Evolutionary conservation across 2,888 invertebrate genomes (phyloP), one percentile per base, ranked within the genome.

Genomic region (Crossocerus cetratus): DNA sequence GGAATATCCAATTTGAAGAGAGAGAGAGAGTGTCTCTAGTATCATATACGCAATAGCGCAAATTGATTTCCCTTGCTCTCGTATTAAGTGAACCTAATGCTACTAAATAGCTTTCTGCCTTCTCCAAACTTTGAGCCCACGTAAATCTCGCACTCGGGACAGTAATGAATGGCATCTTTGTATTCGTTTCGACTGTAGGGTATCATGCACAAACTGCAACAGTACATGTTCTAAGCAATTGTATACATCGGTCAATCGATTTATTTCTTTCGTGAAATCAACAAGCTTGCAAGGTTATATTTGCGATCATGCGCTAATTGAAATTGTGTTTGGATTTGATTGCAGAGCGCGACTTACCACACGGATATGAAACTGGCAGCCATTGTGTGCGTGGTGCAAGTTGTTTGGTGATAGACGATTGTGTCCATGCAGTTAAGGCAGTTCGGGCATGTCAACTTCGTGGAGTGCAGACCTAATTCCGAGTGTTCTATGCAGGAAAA

Each of bases 371-470:
- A 63, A 54, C 44, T 45, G 20, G 53, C 66, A 4, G 80, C 78
- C 22, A 72, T 21, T 5, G 59, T 5, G 11, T 76, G 80, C 2
- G 80, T 80, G 14, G 45, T 1, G 14, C 20, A 11, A n/a, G 60
- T 76, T 56, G 20, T 74, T 42, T 69, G 55, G 60, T 60, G 59
- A 18, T 58, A 61, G 21, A 73, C 72, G 13, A 74, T 20, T 0
- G 76, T 81, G 18, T 45, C 43, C 21, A 78, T 78, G 4, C 61
- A 74, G 49, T 49, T 59, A 21, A 78, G 69, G 68, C 81, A 81
- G 64, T 81, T 81, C 3, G 78, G 78, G n/a, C 80, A 81, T 13
- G 80, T 81, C 44, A 60, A 73, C 44, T 55, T 43, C 21, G 55
- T 49, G 5, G 75, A 55, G 32, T 53, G 8, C 56, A 53, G 57